These are phyloP conservation scores for Tragelaphus scriptus DNA, from an alignment of 2,113 vertebrate genomes.

Conservation along the genomic window DNA sequence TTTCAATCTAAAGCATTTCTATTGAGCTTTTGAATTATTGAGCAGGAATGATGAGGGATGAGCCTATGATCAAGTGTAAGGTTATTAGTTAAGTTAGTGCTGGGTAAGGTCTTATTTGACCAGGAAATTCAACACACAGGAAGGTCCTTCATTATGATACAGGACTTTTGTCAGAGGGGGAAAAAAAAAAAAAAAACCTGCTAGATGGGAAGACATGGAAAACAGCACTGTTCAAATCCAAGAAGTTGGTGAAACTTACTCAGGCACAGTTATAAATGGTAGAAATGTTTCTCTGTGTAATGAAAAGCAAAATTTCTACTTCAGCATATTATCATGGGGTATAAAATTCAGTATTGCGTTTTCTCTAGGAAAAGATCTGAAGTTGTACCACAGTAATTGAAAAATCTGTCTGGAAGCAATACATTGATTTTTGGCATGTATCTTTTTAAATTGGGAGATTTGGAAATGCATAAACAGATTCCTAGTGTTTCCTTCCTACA, in stretches of 20 bases:
- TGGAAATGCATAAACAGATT: conserved; percentile 62
- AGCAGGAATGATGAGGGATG: conserved; percentile 9
- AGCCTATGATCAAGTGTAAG: background rate
- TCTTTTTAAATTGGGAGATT: conserved; percentile 40
- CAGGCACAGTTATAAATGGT: background rate
- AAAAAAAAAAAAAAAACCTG: too few species aligned
- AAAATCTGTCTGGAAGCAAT: conserved; percentile 28
- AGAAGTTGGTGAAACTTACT: background rate
- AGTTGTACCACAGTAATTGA: background rate
- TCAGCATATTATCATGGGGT: background rate
- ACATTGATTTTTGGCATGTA: conserved; percentile 3
- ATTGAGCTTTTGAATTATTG: conserved; percentile 24
- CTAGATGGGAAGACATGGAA: background rate
- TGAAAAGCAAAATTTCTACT: conserved; percentile 27
- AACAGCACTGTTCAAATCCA: background rate
- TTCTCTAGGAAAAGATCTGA: conserved; percentile 3
- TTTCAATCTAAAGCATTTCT: conserved; percentile 53
- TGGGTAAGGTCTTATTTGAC: background rate
- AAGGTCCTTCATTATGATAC: background rate
- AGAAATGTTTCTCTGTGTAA: background rate
- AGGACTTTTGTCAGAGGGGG: background rate
- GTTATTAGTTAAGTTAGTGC: conserved; percentile 11
- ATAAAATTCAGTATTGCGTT: background rate
- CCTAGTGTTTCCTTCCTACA: conserved; percentile 65
- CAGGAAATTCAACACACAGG: background rate